Base-by-base conservation (phyloP, 2,888 invertebrate genomes). In the Priocnemis perturbator region DNA sequence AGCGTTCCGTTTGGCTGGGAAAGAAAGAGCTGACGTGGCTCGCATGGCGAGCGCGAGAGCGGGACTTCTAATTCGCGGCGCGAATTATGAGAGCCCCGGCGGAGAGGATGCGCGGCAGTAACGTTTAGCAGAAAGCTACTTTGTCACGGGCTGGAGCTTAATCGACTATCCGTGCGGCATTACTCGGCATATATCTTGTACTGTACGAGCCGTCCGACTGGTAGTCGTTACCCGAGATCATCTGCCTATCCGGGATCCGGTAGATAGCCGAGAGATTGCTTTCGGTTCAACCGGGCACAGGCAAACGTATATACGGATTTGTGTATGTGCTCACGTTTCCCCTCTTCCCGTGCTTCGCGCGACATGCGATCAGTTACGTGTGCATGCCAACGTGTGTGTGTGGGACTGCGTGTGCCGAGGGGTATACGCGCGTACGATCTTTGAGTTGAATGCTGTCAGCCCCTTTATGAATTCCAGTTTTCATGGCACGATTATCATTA, bases 191-290 rank as follows among this genome's bases (percentile, higher is more conserved):
- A 67, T 58, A 67, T 67, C 64, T 58, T 26, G 57, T 15, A 7
- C 17, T 17, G 57, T 26, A 64, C 52, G 21, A 58, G 47, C 37
- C 26, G 58, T 56, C 37, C 57, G 37, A 50, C 44, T 64, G 67
- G 50, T 64, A 67, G 58, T 67, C 64, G 64, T 67, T 67, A 67
- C 64, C 67, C 58, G 68, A 70, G 68, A 69, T 69, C 67, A 69
- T 60, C 57, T 23, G 58, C 56, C 61, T 67, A 69, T 66, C 52
- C 52, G 55, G 62, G 59, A 67, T 70, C 56, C 53, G 67, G 55
- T 60, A 63, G 62, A 63, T 67, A 60, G 59, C 21, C 55, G 63
- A 56, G 69, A 70, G 63, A 70, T 70, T 70, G 67, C 70, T 67
- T 70, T 67, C 59, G 70, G 59, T 67, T 70, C 68, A 70, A 67